Percentiles rank a stretch among this genome's conserved stretches.
phyloP scores from a whole-genome alignment of 1,140 invertebrate species.

The Macrobrachium rosenbergii region DNA sequence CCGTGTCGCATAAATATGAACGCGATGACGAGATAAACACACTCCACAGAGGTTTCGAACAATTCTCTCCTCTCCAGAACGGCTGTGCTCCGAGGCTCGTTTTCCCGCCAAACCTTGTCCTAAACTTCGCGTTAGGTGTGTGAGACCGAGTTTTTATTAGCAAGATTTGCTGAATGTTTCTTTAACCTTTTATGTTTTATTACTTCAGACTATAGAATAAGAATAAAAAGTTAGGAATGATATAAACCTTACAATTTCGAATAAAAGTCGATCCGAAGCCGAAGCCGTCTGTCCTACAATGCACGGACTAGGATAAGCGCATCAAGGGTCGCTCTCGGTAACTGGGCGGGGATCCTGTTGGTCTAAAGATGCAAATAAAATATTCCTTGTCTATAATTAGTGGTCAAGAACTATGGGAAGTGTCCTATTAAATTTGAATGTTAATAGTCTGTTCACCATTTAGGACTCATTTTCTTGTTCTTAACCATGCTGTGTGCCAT shows the following conservation, averaged over 20 bases:
- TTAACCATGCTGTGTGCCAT: slow-evolving; percentile 55
- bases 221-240: background rate
- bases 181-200: background rate
- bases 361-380: slow-evolving; percentile 62
- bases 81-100: slow-evolving; percentile 33
- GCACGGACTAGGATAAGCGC: slow-evolving; percentile 26
- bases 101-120: background rate
- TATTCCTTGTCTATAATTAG: slow-evolving; percentile 63
- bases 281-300: background rate
- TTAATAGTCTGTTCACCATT: slow-evolving; percentile 64
- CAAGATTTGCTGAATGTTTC: background rate
- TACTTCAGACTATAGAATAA: background rate
- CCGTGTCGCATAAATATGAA: slow-evolving; percentile 30
- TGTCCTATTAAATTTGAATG: slow-evolving; percentile 64
- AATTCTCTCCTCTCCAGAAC: slow-evolving; percentile 18
- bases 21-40: slow-evolving; percentile 3
- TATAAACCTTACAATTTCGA: background rate
- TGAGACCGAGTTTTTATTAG: background rate
- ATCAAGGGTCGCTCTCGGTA: slow-evolving; percentile 28
- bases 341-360: slow-evolving; percentile 43
- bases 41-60: slow-evolving; percentile 38
- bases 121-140: background rate
- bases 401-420: slow-evolving; percentile 64
- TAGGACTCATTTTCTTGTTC: slow-evolving; percentile 63
- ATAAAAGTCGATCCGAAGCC: background rate